These are phyloP conservation scores for Nilaparvata lugens DNA, from an alignment of 1,140 invertebrate species.

Conservation along the genomic window DNA sequence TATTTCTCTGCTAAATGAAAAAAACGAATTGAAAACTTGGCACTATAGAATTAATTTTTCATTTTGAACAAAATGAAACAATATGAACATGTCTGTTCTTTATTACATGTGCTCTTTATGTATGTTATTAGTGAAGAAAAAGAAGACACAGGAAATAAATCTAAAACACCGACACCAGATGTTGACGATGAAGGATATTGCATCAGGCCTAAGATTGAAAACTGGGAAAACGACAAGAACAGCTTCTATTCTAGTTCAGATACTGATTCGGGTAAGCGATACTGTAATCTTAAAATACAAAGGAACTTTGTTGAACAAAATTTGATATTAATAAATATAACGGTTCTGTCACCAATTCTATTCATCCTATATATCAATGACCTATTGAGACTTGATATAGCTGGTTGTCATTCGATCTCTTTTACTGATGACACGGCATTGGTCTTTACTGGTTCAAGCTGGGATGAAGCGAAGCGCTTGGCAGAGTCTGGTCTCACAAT, in stretches of 20 bases:
- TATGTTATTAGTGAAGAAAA: slow-evolving; percentile 46
- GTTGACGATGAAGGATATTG: slow-evolving; percentile 93
- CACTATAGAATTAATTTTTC: background rate
- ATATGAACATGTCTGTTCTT: background rate
- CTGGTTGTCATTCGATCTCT: too few species aligned
- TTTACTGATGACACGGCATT: too few species aligned
- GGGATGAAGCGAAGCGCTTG: too few species aligned
- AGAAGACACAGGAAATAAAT: slow-evolving; percentile 50
- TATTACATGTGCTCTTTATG: too few species aligned
- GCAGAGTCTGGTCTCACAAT: too few species aligned
- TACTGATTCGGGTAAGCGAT: slow-evolving; percentile 66
- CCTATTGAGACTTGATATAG: too few species aligned
- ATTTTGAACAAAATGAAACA: background rate
- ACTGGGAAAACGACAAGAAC: slow-evolving; percentile 56
- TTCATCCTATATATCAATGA: too few species aligned
- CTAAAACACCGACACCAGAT: slow-evolving; percentile 54
- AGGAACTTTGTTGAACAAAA: too few species aligned
- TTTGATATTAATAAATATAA: too few species aligned
- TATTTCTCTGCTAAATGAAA: too few species aligned
- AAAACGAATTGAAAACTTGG: background rate
- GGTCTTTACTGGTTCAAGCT: too few species aligned
- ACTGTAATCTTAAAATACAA: background rate
- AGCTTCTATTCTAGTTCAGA: slow-evolving; percentile 88
- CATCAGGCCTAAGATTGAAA: slow-evolving; percentile 65
- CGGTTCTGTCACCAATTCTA: too few species aligned